Conservation (phyloP, 2,888 invertebrate species). For the Resseliella maxima region DNA sequence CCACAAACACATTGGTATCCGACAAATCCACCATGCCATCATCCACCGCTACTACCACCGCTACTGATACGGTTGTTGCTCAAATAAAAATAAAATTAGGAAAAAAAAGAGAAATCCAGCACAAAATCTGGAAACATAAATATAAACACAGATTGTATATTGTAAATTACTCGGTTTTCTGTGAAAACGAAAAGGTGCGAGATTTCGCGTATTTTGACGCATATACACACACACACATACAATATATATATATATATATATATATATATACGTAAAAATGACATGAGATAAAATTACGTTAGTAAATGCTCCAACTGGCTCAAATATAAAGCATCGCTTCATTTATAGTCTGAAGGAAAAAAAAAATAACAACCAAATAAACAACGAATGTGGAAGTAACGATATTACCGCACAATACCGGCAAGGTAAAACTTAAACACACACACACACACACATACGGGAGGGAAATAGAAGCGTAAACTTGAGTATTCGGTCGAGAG, state of each 20-base stretch:
- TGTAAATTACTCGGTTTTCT: background rate
- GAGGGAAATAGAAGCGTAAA: background rate
- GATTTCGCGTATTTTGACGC: background rate
- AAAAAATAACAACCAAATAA: background rate
- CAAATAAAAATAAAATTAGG: constrained; percentile 11
- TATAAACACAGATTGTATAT: constrained; percentile 5
- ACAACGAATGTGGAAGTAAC: background rate
- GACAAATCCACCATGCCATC: constrained; percentile 1
- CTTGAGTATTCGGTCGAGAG: background rate
- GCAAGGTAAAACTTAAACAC: background rate
- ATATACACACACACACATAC: constrained; percentile 10
- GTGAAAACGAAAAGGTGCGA: constrained; percentile 2
- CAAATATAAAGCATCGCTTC: background rate
- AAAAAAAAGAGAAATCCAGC: background rate
- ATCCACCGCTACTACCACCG: background rate
- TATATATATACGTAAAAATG: background rate
- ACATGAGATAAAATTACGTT: background rate
- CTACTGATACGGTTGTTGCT: background rate
- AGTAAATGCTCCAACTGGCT: background rate
- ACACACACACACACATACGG: background rate
- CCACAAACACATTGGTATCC: background rate
- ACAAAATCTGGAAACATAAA: background rate
- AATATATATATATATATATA: background rate
- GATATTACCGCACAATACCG: background rate
- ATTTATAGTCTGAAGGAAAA: background rate